A percentile compares a stretch with the other conserved stretches of the same genome.
Conservation (phyloP, 1,140 invertebrate genomes). For the Hydropsyche tenuis region DNA sequence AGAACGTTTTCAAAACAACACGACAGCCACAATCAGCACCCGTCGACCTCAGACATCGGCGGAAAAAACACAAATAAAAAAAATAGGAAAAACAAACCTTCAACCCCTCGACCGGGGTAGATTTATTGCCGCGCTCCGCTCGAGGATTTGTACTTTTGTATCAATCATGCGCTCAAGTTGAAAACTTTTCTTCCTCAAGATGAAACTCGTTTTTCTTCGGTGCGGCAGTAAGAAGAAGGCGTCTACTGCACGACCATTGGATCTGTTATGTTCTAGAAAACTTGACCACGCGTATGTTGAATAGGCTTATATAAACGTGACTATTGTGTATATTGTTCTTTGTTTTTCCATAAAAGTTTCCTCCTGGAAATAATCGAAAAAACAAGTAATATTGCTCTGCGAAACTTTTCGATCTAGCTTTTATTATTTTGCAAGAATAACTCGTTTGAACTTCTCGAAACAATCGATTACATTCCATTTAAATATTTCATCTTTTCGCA, state of each 20-base stretch:
- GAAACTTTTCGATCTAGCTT: too few relatives aligned
- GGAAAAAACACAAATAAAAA: not conserved
- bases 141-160: conserved; percentile 42
- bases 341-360: conserved; percentile 43
- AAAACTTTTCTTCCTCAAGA: conserved; percentile 33
- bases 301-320: not conserved
- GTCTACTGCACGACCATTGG: not conserved
- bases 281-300: too few relatives aligned
- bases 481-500: too few relatives aligned
- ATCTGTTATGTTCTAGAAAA: not conserved
- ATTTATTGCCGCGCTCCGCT: conserved; percentile 3
- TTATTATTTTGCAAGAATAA: too few relatives aligned
- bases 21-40: not conserved
- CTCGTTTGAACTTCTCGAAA: too few relatives aligned
- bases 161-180: conserved; percentile 44
- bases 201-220: conserved; percentile 1
- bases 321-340: conserved; percentile 30
- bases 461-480: too few relatives aligned
- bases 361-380: conserved; percentile 9
- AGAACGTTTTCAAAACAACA: not conserved
- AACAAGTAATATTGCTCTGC: too few relatives aligned
- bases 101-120: not conserved
- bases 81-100: not conserved
- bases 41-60: not conserved
- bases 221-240: not conserved